Percentiles rank a stretch among this genome's conserved stretches.
Evolutionary conservation across 2,888 invertebrate species (phyloP).

Genomic region (Callyntrura sp.): DNA sequence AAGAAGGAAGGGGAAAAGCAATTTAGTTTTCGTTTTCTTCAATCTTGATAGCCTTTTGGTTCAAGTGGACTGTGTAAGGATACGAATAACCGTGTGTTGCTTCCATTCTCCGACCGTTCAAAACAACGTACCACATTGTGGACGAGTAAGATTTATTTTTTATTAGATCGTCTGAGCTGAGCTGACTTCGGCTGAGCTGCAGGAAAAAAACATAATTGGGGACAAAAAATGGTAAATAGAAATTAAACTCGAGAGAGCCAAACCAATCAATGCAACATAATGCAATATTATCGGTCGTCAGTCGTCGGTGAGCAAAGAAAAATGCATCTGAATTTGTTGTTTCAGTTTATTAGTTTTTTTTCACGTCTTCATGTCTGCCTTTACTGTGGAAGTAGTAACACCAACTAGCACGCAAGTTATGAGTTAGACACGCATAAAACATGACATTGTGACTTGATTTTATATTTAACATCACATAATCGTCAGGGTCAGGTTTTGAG

Average conservation of each 20-base stretch:
- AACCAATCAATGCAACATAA: neutral
- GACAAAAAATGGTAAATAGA: conserved; percentile 39
- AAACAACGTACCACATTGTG: too few species aligned
- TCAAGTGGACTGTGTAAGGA: neutral
- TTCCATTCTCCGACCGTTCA: neutral
- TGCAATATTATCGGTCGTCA: neutral
- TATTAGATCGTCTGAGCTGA: too few species aligned
- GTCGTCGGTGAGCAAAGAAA: neutral
- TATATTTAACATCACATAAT: too few species aligned
- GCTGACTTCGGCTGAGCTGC: too few species aligned
- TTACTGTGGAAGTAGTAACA: too few species aligned
- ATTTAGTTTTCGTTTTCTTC: conserved; percentile 25
- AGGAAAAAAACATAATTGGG: conserved; percentile 17
- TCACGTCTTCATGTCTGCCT: neutral
- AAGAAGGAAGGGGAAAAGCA: conserved; percentile 50
- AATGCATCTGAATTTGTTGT: neutral
- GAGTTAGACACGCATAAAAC: neutral
- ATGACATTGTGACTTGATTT: too few species aligned
- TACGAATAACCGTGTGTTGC: neutral
- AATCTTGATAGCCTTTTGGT: conserved; percentile 16
- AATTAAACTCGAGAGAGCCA: conserved; percentile 16
- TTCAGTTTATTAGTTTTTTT: neutral
- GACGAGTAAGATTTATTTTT: too few species aligned
- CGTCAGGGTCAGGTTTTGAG: too few species aligned
- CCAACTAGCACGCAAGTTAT: too few species aligned